Base-by-base conservation (phyloP, 1,140 invertebrate species). In the Himalopsyche phryganea region DNA sequence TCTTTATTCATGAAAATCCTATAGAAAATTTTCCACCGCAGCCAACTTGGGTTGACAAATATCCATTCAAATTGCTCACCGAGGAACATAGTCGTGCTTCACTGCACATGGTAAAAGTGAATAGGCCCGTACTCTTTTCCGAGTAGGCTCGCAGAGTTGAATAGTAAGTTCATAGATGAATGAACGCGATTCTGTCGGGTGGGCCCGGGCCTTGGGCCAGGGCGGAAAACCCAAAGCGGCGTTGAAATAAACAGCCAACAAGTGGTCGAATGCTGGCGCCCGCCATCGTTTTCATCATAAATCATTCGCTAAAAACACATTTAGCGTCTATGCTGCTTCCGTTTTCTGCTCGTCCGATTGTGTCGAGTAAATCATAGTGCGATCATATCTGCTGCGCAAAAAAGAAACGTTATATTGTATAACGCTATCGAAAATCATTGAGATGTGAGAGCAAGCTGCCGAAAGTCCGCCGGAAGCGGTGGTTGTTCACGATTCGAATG, bases 231-330 rank as follows among this genome's bases (percentile, higher is more conserved):
- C n/a, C n/a, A n/a, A n/a, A 33, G 5, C 18, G 1, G 47, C 23
- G 38, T 23, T 35, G 41, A 28, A 28, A 28, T 28, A 28, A 28
- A 9, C 23, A 28, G 9, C 60, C 60, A 61, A 61, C 54, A 61
- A 61, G 60, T 61, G 60, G 60, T 58, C 54, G 53, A 46, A 13
- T 28, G 53, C 20, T 28, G 14, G 44, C 36, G 33, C 40, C 53
- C 48, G 51, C 46, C 36, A 15, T 48, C n/a, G n/a, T n/a, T n/a
- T n/a, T n/a, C 23, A 6, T 45, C 50, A 61, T 61, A 61, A 61
- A 61, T 61, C 60, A 61, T 61, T 61, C 45, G 54, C 60, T 61
- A 61, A 61, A 61, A 61, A 61, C 60, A 61, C 60, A 61, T 61
- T 61, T 61, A 61, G 38, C 60, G 60, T 61, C 60, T 61, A 54